Base-by-base conservation (phyloP, 2,888 invertebrate species). In the Mylabris sibirica region DNA sequence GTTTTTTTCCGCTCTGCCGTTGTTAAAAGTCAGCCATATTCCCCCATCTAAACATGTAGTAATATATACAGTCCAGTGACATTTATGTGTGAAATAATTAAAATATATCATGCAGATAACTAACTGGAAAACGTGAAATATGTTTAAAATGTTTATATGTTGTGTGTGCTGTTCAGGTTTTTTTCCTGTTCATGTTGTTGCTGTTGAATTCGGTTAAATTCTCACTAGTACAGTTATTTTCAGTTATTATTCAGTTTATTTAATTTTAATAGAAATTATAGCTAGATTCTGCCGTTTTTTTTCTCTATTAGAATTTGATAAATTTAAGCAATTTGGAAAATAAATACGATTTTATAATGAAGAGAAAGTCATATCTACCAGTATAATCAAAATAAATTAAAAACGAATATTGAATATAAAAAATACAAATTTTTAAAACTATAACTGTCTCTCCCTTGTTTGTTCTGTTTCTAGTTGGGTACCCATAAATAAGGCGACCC, bases 51-150 rank as follows among this genome's bases (percentile, higher is more conserved):
- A 20, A 24, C 12, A 57, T 57, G 24, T 57, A 57, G 24, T 57
- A 57, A 22, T 14, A 57, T 20, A 65, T 71, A 70, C 71, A 72
- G 62, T 68, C 57, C 72, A 66, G 72, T 74, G 74, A 75, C 75
- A 72, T 75, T 75, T 74, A 74, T 72, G 74, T 71, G 70, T 67
- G 63, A 63, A 69, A 72, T 74, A 74, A 75, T 75, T 75, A 75
- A 75, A 75, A 73, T 75, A 73, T 70, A 74, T 75, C 68, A 72
- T 71, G 38, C 64, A 69, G 72, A 74, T 72, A 75, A 74, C 74
- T 65, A 68, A 67, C 65, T 66, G 68, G 67, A 67, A 60, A 60
- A 57, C 24, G 57, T 57, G 24, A 57, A 57, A 57, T 57, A 57
- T 57, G 24, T 57, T 57, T 24, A 24, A 57, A 57, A 57, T 24